Evolutionary conservation across 2,888 invertebrate species (phyloP), one percentile per base, ranked within the genome.

Genomic region (Melanostoma mellinum): DNA sequence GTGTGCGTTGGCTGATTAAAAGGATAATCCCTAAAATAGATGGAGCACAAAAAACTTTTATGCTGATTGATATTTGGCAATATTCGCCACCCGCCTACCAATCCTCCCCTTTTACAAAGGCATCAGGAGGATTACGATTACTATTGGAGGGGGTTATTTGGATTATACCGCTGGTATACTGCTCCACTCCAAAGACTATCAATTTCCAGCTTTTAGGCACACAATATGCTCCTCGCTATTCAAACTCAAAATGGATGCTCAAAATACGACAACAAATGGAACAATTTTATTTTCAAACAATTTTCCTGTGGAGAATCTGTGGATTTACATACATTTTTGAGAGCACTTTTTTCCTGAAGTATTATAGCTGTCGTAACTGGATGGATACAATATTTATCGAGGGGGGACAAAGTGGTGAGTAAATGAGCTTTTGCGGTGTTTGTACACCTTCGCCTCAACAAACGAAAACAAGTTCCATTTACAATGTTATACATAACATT

Each of bases 11-110:
- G 6, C 52, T 82, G 82, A 82, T 82, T 82, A 82, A 78, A 82
- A 69, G 82, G 82, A 82, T 82, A 78, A 82, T 44, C 82, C 40
- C 36, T 38, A 30, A 48, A 42, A 55, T 61, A 65, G 44, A 53
- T 63, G 68, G 46, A 32, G 58, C 48, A 73, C 52, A 55, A 63
- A 67, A 35, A 61, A 65, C 52, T 82, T 82, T 82, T 65, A 78
- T 82, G 61, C 68, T 82, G 82, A 82, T 82, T 78, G 73, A 82
- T 82, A 82, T 82, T 82, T 74, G 73, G 63, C 53, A 58, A 73
- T 77, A 63, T 68, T 69, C 52, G 68, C 63, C 63, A 4, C 48
- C 38, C 50, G 3, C 42, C 32, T 65, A 71, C 33, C 61, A 35
- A 46, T 63, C 61, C 35, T 9, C 46, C 3, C 9, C 32, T 5